These are phyloP conservation scores for Lithobates pipiens DNA, from an alignment of 2,797 vertebrate genomes.

Conservation along the genomic window DNA sequence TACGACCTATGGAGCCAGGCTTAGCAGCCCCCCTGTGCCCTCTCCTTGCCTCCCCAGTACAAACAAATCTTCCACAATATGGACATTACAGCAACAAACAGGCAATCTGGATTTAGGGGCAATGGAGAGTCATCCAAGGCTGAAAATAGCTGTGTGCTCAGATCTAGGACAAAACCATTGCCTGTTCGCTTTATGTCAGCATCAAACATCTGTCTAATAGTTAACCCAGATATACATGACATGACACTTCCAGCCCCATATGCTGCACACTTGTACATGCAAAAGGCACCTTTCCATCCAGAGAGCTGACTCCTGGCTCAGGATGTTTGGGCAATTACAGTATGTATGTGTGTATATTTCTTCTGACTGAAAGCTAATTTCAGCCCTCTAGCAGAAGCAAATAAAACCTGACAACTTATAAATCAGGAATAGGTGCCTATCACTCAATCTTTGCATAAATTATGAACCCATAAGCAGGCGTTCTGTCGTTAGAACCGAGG, in stretches of 20 bases:
- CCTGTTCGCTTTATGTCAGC: neutral
- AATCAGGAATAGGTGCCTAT: constrained; percentile 53
- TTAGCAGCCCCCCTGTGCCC: neutral
- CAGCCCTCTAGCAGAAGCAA: constrained; percentile 53
- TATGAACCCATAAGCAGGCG: constrained; percentile 42
- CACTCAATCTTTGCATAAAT: constrained; percentile 60
- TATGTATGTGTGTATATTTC: constrained; percentile 42
- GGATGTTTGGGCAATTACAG: constrained; percentile 45
- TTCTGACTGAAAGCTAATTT: constrained; percentile 58
- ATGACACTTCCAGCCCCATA: neutral
- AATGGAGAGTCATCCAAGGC: neutral
- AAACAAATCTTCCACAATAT: constrained; percentile 10
- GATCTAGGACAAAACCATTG: constrained; percentile 33
- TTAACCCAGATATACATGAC: constrained; percentile 21
- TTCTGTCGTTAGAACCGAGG: constrained; percentile 37
- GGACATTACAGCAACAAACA: constrained; percentile 18
- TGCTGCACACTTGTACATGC: constrained; percentile 31
- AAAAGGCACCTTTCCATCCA: constrained; percentile 41
- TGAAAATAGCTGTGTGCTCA: constrained; percentile 37
- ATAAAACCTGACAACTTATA: constrained; percentile 52
- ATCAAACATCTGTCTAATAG: constrained; percentile 28
- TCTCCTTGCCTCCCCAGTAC: neutral
- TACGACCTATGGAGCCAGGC: constrained; percentile 28
- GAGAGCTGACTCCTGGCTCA: constrained; percentile 53
- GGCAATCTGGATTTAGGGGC: constrained; percentile 13